A percentile compares a stretch with the other conserved stretches of the same genome.
phyloP scores from a whole-genome alignment of 1,140 invertebrate genomes.

The Goniozus legneri region DNA sequence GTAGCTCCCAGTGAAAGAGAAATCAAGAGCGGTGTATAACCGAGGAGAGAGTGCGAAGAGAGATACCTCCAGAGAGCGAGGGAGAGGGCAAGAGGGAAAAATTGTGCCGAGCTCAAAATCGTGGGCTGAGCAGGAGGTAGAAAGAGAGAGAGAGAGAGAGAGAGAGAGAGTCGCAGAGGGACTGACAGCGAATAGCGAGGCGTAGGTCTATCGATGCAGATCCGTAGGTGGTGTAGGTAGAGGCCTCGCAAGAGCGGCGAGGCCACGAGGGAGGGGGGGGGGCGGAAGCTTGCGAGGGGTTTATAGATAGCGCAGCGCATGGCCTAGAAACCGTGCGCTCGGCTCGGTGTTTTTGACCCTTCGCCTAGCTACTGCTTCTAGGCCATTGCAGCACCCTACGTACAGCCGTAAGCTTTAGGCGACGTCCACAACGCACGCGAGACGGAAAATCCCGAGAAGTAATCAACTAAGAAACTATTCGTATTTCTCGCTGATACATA shows the following conservation, averaged over 20 bases:
- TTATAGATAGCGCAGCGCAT: conserved; percentile 55
- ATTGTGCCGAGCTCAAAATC: too few species aligned
- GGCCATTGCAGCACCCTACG: conserved; percentile 41
- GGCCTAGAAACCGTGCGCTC: conserved; percentile 55
- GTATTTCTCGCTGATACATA: too few species aligned
- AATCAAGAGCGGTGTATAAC: too few species aligned
- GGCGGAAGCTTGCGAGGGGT: conserved; percentile 42
- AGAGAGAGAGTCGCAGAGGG: conserved; percentile 9
- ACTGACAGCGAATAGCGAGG: too few species aligned
- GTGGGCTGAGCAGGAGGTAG: background rate
- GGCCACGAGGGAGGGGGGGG: conserved; percentile 18
- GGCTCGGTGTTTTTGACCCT: conserved; percentile 56
- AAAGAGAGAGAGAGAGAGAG: conserved; percentile 7
- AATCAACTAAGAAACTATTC: too few species aligned
- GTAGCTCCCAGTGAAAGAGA: too few species aligned
- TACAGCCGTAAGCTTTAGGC: conserved; percentile 26
- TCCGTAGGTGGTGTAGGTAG: conserved; percentile 27
- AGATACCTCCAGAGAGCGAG: too few species aligned
- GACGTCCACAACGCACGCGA: conserved; percentile 19
- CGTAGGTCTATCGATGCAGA: conserved; percentile 6
- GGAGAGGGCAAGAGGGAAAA: conserved; percentile 16
- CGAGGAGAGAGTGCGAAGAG: too few species aligned
- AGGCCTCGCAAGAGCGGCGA: conserved; percentile 16
- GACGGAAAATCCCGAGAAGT: too few species aligned
- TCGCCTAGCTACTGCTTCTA: conserved; percentile 52